A percentile compares a stretch with the other conserved stretches of the same genome.
Evolutionary conservation across 2,797 vertebrate species (phyloP).

Genomic region (Distichodus sexfasciatus): DNA sequence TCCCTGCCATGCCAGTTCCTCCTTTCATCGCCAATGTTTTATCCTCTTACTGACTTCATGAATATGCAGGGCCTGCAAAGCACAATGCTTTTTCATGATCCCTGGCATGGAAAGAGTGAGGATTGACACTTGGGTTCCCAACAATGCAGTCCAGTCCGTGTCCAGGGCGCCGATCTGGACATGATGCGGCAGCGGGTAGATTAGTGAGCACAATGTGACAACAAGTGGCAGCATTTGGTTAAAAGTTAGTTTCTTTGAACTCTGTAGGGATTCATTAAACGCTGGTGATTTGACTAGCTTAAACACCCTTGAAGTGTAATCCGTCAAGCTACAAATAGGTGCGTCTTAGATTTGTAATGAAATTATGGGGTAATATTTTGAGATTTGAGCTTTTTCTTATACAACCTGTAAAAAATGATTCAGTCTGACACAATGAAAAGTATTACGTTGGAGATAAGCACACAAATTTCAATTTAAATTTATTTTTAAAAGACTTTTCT

Average conservation of each 20-base stretch:
- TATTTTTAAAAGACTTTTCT: no score
- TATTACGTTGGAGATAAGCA: no score
- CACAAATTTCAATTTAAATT: no score
- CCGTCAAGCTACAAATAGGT: no score
- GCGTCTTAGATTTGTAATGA: no score
- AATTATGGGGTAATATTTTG: no score
- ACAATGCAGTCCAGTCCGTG: constrained; percentile 54
- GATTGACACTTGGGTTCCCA: constrained; percentile 42
- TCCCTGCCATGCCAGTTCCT: constrained; percentile 46
- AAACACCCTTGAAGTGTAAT: no score
- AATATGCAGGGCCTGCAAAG: constrained; percentile 54
- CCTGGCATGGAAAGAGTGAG: constrained; percentile 42
- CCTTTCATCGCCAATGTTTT: constrained; percentile 40
- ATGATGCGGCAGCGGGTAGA: constrained; percentile 11
- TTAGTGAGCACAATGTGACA: constrained; percentile 10
- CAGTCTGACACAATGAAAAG: no score
- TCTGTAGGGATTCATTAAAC: not conserved
- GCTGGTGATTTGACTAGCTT: not conserved
- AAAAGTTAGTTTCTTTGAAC: not conserved
- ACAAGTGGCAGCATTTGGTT: not conserved
- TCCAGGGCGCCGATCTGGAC: constrained; percentile 43
- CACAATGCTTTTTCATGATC: constrained; percentile 48
- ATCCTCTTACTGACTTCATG: constrained; percentile 47
- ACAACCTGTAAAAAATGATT: no score
- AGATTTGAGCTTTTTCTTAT: no score